Evolutionary conservation across 2,797 vertebrate species (phyloP).

Genomic region (Lacerta bilineata): DNA sequence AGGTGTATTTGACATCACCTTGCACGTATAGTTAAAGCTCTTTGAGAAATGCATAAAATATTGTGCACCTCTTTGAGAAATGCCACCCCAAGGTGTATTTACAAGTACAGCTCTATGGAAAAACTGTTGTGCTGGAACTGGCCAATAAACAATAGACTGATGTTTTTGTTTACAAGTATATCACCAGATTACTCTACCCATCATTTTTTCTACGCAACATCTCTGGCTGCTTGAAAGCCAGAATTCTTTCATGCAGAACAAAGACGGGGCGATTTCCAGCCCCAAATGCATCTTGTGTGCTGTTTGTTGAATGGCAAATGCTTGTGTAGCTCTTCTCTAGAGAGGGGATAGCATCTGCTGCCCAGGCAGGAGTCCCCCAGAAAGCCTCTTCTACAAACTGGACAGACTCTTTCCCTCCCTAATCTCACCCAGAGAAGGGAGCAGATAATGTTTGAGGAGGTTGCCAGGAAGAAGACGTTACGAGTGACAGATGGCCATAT

Average conservation of each 20-base stretch:
- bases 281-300: no score
- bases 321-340: background rate
- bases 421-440: background rate
- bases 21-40: no score
- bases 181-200: background rate
- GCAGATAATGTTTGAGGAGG: background rate
- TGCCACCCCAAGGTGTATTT: no score
- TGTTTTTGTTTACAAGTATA: background rate
- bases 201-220: background rate
- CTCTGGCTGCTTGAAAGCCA: background rate
- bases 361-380: background rate
- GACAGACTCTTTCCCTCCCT: background rate
- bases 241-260: background rate
- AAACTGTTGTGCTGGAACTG: background rate
- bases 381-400: background rate
- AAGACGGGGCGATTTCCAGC: background rate
- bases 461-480: background rate
- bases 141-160: background rate
- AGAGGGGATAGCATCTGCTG: background rate
- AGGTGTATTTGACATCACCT: no score
- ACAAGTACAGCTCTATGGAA: background rate
- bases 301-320: background rate
- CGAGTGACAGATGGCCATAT: conserved; percentile 4
- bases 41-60: no score
- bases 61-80: background rate